Conservation (phyloP, 2,113 vertebrate species). For the Xiphophorus couchianus region DNA sequence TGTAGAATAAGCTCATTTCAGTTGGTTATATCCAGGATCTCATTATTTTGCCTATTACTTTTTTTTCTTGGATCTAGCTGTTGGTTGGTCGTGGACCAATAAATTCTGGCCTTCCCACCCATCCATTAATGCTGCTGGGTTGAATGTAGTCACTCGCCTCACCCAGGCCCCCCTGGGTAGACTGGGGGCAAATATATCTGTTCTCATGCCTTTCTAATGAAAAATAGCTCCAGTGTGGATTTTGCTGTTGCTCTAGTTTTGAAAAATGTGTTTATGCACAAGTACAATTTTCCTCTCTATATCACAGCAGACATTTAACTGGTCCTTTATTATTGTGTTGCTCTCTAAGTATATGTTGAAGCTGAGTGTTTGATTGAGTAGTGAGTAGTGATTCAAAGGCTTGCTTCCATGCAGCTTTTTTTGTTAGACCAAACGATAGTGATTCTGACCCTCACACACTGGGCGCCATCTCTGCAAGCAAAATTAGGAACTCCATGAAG, state of each 20-base stretch:
- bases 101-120: not conserved
- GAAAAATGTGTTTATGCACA: not conserved
- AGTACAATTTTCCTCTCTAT: not conserved
- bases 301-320: not conserved
- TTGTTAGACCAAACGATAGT: conserved; percentile 24
- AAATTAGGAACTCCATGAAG: conserved; percentile 1
- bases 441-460: conserved; percentile 18
- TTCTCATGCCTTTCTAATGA: not conserved
- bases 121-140: conserved; percentile 23
- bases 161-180: conserved; percentile 14
- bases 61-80: too few relatives aligned
- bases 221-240: conserved; percentile 2
- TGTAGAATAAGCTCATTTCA: too few relatives aligned
- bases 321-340: not conserved
- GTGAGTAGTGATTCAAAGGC: not conserved
- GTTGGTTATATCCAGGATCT: too few relatives aligned
- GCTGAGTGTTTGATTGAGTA: conserved; percentile 2
- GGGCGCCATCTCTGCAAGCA: not conserved
- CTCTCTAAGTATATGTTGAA: conserved; percentile 8
- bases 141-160: conserved; percentile 25
- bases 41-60: too few relatives aligned
- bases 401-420: conserved; percentile 11
- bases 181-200: conserved; percentile 30
- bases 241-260: not conserved
- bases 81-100: too few relatives aligned